phyloP scores from a whole-genome alignment of 2,888 invertebrate genomes.

The Pherbina coryleti region DNA sequence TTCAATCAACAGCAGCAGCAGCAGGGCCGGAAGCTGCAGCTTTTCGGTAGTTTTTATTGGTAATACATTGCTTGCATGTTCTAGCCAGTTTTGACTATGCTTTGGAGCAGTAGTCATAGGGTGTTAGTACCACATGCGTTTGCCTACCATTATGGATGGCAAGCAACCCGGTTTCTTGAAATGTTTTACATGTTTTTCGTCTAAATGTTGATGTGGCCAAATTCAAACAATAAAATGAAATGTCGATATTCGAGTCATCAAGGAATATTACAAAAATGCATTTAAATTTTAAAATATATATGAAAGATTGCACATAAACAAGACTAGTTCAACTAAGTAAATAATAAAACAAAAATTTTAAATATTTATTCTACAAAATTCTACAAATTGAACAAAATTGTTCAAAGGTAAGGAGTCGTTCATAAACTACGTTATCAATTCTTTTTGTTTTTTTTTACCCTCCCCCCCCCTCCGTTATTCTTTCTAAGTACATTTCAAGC shows the following conservation, averaged over 20 bases:
- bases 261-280: background rate
- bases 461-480: no score
- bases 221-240: background rate
- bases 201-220: slow-evolving; percentile 12
- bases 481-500: no score
- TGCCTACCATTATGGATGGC: background rate
- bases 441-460: no score
- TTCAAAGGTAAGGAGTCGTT: no score
- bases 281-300: background rate
- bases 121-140: background rate
- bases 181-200: background rate
- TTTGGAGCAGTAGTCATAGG: background rate
- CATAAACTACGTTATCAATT: no score
- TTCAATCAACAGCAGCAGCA: slow-evolving; percentile 13
- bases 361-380: no score
- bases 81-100: background rate
- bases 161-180: background rate
- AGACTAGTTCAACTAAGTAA: no score
- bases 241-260: background rate
- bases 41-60: background rate
- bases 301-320: no score
- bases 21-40: background rate
- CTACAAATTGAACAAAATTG: no score
- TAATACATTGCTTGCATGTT: background rate
- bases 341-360: no score